Evolutionary conservation across 2,888 invertebrate species (phyloP).

Genomic region (Dasysyrphus albostriatus): DNA sequence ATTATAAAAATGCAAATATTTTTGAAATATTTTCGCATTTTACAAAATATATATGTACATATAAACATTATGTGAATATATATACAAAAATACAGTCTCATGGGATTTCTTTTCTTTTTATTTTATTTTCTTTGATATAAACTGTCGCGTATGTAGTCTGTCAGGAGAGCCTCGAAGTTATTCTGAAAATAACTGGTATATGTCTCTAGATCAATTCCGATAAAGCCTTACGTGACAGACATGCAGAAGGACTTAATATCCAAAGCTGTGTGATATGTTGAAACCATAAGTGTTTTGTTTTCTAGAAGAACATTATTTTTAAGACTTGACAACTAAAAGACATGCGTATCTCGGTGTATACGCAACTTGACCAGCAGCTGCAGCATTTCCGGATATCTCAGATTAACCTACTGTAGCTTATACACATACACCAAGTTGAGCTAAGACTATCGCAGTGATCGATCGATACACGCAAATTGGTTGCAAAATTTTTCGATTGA

Average conservation of each 20-base stretch:
- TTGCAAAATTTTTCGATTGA: constrained; percentile 51
- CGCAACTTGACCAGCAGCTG: constrained; percentile 41
- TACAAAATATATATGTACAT: neutral
- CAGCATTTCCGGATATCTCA: constrained; percentile 53
- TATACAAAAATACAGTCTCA: neutral
- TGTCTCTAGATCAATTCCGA: constrained; percentile 14
- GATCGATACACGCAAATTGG: constrained; percentile 55
- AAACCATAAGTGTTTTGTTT: constrained; percentile 37
- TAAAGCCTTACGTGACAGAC: constrained; percentile 30
- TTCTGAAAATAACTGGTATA: constrained; percentile 1
- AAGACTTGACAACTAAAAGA: neutral
- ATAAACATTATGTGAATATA: too few species aligned
- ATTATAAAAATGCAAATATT: constrained; percentile 26
- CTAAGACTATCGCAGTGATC: constrained; percentile 24
- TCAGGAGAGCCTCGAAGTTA: constrained; percentile 14
- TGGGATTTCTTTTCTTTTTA: neutral
- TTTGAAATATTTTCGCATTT: neutral
- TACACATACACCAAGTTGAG: neutral
- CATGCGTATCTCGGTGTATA: constrained; percentile 16
- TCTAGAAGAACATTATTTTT: constrained; percentile 20
- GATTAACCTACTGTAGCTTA: constrained; percentile 2
- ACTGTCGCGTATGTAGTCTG: constrained; percentile 4
- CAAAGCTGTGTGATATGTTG: constrained; percentile 18
- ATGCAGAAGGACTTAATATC: neutral
- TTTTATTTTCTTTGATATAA: neutral